These are phyloP conservation scores for Chaunax sp. DNA, from an alignment of 2,797 vertebrate species.

Conservation along the genomic window DNA sequence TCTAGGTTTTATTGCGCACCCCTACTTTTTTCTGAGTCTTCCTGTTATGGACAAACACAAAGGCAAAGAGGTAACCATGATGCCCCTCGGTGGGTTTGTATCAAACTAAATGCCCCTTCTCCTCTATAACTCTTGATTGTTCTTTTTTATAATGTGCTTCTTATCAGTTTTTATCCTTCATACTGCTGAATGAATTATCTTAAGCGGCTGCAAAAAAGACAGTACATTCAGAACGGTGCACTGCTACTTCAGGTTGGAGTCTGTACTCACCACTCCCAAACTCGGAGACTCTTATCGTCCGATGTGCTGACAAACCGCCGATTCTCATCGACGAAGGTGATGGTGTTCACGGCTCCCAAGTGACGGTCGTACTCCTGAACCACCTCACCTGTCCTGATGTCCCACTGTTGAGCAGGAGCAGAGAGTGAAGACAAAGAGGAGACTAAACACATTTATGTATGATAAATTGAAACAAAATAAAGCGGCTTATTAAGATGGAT, in stretches of 20 bases:
- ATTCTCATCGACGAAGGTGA: slow-evolving; percentile 98
- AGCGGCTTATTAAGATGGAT: slow-evolving; percentile 2
- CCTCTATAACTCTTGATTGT: background rate
- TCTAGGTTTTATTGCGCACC: no score
- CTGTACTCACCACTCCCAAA: slow-evolving; percentile 96
- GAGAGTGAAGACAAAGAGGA: background rate
- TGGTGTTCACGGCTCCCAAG: slow-evolving; percentile 99
- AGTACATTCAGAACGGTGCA: background rate
- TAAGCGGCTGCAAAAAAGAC: background rate
- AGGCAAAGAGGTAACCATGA: background rate
- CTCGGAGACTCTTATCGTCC: slow-evolving; percentile 97
- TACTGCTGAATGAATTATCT: slow-evolving; percentile 3
- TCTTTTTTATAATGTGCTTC: background rate
- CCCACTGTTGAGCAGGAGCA: slow-evolving; percentile 85
- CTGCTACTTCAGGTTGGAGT: background rate
- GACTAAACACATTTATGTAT: slow-evolving; percentile 11
- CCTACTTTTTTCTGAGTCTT: no score
- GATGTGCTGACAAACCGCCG: slow-evolving; percentile 98
- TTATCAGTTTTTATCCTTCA: background rate
- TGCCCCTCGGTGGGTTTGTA: background rate
- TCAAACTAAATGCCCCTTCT: background rate
- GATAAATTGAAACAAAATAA: background rate
- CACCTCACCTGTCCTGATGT: slow-evolving; percentile 93
- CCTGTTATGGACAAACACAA: slow-evolving; percentile 2
- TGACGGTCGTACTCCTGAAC: slow-evolving; percentile 98